Percentiles rank a stretch among this genome's conserved stretches.
Conservation (phyloP, 2,888 invertebrate species). For the Therioaphis trifolii region DNA sequence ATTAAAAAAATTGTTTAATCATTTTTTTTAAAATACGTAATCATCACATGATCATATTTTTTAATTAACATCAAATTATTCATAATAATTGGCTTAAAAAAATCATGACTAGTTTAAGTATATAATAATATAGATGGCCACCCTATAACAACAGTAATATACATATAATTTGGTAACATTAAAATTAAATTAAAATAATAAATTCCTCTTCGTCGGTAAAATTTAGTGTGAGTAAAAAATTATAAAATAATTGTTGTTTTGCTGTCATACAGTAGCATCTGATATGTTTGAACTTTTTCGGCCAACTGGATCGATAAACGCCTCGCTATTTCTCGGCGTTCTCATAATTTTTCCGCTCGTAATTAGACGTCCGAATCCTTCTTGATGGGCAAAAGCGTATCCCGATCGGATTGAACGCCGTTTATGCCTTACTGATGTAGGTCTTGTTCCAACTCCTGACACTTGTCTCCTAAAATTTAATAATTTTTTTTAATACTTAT, state of each 20-base stretch:
- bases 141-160: too few species aligned
- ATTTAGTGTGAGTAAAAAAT: too few species aligned
- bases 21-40: neutral
- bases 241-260: too few species aligned
- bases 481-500: neutral
- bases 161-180: too few species aligned
- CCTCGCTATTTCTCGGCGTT: slow-evolving; percentile 52
- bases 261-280: slow-evolving; percentile 11
- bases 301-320: slow-evolving; percentile 12
- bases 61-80: neutral
- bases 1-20: too few species aligned
- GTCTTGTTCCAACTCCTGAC: slow-evolving; percentile 83
- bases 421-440: slow-evolving; percentile 88
- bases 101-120: neutral
- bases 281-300: slow-evolving; percentile 42
- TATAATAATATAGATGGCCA: too few species aligned
- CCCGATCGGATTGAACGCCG: slow-evolving; percentile 94
- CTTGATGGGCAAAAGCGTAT: slow-evolving; percentile 98
- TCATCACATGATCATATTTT: neutral
- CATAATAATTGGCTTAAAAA: neutral
- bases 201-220: too few species aligned
- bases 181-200: too few species aligned
- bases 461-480: slow-evolving; percentile 70
- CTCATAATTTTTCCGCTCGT: slow-evolving; percentile 96
- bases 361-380: slow-evolving; percentile 96